Base-by-base conservation (phyloP, 2,888 invertebrate species). In the Tribolium freemani region DNA sequence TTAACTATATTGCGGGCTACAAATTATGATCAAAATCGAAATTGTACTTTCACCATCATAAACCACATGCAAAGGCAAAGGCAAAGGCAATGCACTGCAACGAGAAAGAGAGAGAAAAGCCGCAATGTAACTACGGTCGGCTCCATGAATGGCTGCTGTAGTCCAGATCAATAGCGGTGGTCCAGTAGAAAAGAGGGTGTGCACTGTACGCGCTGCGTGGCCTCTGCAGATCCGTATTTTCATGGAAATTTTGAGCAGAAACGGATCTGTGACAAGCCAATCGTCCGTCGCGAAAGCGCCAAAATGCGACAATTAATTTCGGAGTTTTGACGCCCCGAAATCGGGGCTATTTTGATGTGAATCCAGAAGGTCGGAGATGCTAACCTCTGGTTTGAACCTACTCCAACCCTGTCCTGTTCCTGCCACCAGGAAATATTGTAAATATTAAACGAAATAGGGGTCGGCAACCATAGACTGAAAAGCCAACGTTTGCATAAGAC, bases 151-250 rank as follows among this genome's bases (percentile, higher is more conserved):
- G 82, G 81, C 81, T 73, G 66, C 79, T 80, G 80, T 76, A 80
- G 80, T 80, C 79, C 80, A 79, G 82, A 83, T 83, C 83, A 82
- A 83, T 83, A 83, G 81, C 75, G 75, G 78, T 79, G 78, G 81
- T 79, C 82, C 82, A 79, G 80, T 77, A 76, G 73, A 76, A 71
- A 72, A 76, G 76, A 74, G 73, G 77, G 78, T 75, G 77, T 79
- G 78, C 79, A 77, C 76, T 69, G 67, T 71, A 76, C 76, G 77
- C 76, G 74, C 70, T 71, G 76, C 78, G 81, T 77, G 74, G 61
- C 67, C 66, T 60, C 70, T 56, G 67, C 77, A 76, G 77, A 74
- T 11, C 71, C 75, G 76, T 67, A 74, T 63, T 70, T 69, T 61
- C 13, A 56, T 48, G 11, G 16, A 48, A 11, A 48, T 56, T 38